These are phyloP conservation scores for Julus scanicus DNA, from an alignment of 2,888 invertebrate species.

Conservation along the genomic window DNA sequence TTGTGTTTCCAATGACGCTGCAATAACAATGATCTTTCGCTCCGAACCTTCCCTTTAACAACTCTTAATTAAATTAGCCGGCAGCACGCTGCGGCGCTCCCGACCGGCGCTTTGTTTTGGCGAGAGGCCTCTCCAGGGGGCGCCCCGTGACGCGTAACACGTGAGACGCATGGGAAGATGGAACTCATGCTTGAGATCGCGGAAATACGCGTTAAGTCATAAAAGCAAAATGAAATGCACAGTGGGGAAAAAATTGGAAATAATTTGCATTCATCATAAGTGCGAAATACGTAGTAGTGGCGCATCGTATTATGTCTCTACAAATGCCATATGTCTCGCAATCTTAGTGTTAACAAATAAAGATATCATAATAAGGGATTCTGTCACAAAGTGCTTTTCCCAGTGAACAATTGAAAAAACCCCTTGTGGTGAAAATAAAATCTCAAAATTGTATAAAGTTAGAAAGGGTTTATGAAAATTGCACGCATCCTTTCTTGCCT, in stretches of 20 bases:
- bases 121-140: constrained; percentile 24
- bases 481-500: no score
- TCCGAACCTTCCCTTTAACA: background rate
- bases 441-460: background rate
- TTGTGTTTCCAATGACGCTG: constrained; percentile 9
- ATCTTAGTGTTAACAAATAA: background rate
- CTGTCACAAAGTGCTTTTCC: background rate
- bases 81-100: background rate
- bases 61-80: constrained; percentile 24
- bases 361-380: background rate
- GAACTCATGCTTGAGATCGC: background rate
- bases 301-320: no score
- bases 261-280: background rate
- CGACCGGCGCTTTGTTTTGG: background rate
- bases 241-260: background rate
- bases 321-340: no score
- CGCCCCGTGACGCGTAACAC: background rate
- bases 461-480: background rate
- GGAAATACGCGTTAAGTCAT: background rate
- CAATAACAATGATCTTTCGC: constrained; percentile 9
- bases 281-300: no score
- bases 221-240: background rate
- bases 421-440: background rate
- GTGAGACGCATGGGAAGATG: background rate
- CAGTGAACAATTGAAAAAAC: background rate